Evolutionary conservation across 2,888 invertebrate genomes (phyloP).

Genomic region (Schizaphis graminum): DNA sequence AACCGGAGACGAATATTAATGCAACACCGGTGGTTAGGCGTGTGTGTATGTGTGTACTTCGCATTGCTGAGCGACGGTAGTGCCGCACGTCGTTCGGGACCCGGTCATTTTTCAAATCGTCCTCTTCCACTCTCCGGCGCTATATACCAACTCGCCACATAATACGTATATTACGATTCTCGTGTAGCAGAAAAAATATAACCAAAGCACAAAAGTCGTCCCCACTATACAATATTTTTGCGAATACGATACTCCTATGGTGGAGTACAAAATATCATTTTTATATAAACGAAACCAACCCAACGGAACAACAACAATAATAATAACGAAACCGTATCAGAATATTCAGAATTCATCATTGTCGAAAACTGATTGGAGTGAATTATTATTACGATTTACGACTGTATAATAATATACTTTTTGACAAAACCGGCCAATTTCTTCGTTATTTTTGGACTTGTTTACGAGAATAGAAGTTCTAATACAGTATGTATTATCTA

Average conservation of each 20-base stretch:
- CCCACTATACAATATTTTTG: not conserved
- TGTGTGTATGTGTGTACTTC: not conserved
- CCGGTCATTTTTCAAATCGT: constrained; percentile 53
- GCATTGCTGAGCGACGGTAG: not conserved
- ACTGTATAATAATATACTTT: too few species aligned
- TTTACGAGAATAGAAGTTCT: not conserved
- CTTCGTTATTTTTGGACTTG: not conserved
- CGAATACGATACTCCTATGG: not conserved
- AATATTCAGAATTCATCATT: not conserved
- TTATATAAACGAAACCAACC: constrained; percentile 20
- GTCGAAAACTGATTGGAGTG: not conserved
- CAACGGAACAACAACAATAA: constrained; percentile 5
- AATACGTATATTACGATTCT: not conserved
- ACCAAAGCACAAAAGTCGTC: constrained; percentile 16
- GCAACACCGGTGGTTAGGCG: not conserved
- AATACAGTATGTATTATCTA: not conserved
- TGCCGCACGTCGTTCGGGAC: not conserved
- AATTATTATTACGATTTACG: too few species aligned
- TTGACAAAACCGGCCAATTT: too few species aligned
- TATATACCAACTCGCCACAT: not conserved
- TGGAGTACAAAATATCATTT: constrained; percentile 16
- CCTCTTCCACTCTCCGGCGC: not conserved
- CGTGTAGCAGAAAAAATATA: not conserved
- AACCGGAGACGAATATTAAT: constrained; percentile 55
- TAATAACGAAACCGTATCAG: not conserved